These are phyloP conservation scores for Rhagonycha fulva DNA, from an alignment of 2,888 invertebrate species.

Conservation along the genomic window DNA sequence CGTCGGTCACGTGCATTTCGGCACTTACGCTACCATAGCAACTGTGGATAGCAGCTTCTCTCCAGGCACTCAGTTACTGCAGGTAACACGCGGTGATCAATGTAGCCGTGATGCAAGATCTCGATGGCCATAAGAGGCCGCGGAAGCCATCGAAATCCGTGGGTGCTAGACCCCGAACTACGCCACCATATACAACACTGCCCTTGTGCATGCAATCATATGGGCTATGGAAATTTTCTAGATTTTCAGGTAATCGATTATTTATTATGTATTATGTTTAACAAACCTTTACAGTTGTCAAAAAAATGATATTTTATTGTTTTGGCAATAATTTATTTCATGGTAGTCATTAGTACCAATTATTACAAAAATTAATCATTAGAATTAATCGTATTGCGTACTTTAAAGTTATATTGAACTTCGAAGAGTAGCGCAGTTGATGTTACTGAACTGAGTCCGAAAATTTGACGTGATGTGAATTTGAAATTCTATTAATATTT, in stretches of 20 bases:
- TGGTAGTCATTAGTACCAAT: no score
- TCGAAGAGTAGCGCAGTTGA: no score
- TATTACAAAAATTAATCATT: no score
- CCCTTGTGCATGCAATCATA: conserved; percentile 90
- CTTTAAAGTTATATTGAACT: no score
- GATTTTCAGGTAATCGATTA: conserved; percentile 76
- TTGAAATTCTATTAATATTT: no score
- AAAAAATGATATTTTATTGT: no score
- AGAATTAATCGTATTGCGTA: no score
- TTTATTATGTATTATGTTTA: background rate
- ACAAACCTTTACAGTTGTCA: no score
- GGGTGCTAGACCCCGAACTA: conserved; percentile 75
- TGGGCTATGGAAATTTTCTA: conserved; percentile 91
- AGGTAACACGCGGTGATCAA: conserved; percentile 51
- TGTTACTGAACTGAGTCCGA: no score
- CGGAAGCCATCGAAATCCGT: conserved; percentile 53
- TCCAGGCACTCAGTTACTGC: conserved; percentile 53
- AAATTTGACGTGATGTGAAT: no score
- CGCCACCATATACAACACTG: conserved; percentile 87
- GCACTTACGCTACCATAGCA: conserved; percentile 49
- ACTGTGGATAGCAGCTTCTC: conserved; percentile 45
- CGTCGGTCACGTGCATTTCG: conserved; percentile 56
- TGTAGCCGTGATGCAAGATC: conserved; percentile 52
- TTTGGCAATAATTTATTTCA: no score
- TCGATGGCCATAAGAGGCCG: conserved; percentile 54